A percentile compares a stretch with the other conserved stretches of the same genome.
phyloP scores from a whole-genome alignment of 1,140 invertebrate genomes.

The Charaxes varanes region DNA sequence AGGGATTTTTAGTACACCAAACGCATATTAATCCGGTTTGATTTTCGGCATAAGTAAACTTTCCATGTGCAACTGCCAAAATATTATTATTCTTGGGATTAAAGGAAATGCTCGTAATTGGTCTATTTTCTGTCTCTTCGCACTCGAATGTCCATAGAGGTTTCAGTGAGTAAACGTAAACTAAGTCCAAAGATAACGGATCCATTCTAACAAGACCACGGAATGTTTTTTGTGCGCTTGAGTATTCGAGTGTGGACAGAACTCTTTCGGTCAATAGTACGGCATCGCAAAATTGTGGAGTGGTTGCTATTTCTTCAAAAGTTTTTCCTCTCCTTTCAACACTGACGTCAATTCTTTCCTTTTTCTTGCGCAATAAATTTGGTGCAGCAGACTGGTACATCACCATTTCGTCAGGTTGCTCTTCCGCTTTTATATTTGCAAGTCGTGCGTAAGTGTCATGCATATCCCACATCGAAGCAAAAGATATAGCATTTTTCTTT shows the following conservation, averaged over 20 bases:
- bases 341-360: slow-evolving; percentile 21
- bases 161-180: slow-evolving; percentile 78
- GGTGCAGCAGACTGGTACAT: slow-evolving; percentile 53
- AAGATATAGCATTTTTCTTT: slow-evolving; percentile 75
- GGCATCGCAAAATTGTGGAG: slow-evolving; percentile 76
- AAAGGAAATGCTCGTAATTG: slow-evolving; percentile 77
- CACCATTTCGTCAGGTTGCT: slow-evolving; percentile 68
- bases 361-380: slow-evolving; percentile 41
- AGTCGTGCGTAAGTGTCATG: slow-evolving; percentile 77
- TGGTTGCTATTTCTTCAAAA: slow-evolving; percentile 47
- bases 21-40: slow-evolving; percentile 81
- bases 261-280: slow-evolving; percentile 79
- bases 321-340: slow-evolving; percentile 29
- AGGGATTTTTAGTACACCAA: slow-evolving; percentile 91
- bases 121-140: slow-evolving; percentile 55
- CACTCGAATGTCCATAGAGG: slow-evolving; percentile 79
- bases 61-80: slow-evolving; percentile 82
- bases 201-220: slow-evolving; percentile 76
- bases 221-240: slow-evolving; percentile 78
- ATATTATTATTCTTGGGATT: slow-evolving; percentile 79
- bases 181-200: slow-evolving; percentile 75
- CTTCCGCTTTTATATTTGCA: slow-evolving; percentile 43
- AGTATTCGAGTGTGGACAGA: slow-evolving; percentile 79
- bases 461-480: slow-evolving; percentile 84
- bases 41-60: slow-evolving; percentile 72